Base-by-base conservation (phyloP, 2,797 vertebrate genomes). In the Pipistrellus nathusii region DNA sequence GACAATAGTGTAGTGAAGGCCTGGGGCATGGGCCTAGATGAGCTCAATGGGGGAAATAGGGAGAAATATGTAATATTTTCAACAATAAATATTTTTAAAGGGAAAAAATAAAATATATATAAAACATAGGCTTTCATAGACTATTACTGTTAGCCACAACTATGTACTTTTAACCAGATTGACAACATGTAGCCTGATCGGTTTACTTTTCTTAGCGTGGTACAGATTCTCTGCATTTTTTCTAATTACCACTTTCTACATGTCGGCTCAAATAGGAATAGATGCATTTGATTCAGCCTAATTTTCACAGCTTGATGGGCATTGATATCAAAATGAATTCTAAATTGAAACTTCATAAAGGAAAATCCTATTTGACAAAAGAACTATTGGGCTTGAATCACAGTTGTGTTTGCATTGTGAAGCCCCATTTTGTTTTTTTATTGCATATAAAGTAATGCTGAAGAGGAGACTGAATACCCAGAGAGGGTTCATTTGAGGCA, bases 401-500 rank as follows among this genome's bases (percentile, higher is more conserved):
- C 59, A 88, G 88, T 44, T 90, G 55, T 88, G 94, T 93, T 95
- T 95, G 93, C 95, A 96, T 95, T 38, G 53, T 71, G 69, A 93
- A 97, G 87, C 72, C 32, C 13, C 80, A 57, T 75, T 95, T 23
- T 88, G 87, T 23, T 46, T 96, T 38, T 97, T 93, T 96, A 92
- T 93, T 89, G 2, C 93, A 92, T 92, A 93, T 96, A 95, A 96
- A 97, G 88, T 96, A 96, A 96, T 80, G 95, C 78, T 80, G 88
- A 92, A 81, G 88, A 77, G 96, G 90, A 97, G 86, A 92, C 13
- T 88, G 94, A 96, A 91, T 86, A 72, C 76, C 73, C 94, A 94
- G 81, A 91, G 87, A 94, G 90, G 95, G 95, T 89, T 98, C 96
- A 90, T 96, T 59, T 96, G 94, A 97, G 96, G 88, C 96, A 94